Base-by-base conservation (phyloP, 2,113 vertebrate species). In the Corydoras maculifer region DNA sequence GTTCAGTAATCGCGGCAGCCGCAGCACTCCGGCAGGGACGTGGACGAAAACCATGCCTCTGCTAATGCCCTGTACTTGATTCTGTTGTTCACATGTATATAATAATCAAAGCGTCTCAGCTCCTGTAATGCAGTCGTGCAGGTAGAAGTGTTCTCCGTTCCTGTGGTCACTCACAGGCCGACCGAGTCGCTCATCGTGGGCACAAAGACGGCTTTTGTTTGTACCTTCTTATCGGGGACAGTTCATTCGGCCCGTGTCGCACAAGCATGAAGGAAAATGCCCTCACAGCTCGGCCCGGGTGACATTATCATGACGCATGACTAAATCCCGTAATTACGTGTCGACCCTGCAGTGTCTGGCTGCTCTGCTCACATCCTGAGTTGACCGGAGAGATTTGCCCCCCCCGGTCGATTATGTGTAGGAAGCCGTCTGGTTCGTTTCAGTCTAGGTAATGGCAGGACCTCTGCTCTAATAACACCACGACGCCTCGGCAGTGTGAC, bases 351-450 rank as follows among this genome's bases (percentile, higher is more conserved):
- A 35, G 57, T 29, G 71, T 66, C 57, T 73, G 71, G 63, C 32
- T 31, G 70, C 62, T 53, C 29, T 43, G 43, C 7, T 51, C 66
- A 30, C 49, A 43, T 73, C 71, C 63, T 60, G 71, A 66, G 71
- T 10, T 12, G 14, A 66, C 63, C 63, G 9, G 30, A 60, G 71
- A 60, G 71, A 49, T 51, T 58, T 66, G 48, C 48, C 57, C 63
- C 18, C 18, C 70, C 65, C 30, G 58, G 65, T 62, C 65, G 51
- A 62, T 76, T 63, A 58, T 48, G 18, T 71, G 66, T 69, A 74
- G 72, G 75, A 79, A 71, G 73, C 72, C 70, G 75, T 80, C 84
- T 87, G 83, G 78, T 62, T 55, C 78, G 48, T 83, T 75, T 88
- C 84, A 85, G 73, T 72, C 67, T 77, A 63, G 73, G 77, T 53